phyloP scores from a whole-genome alignment of 1,140 invertebrate species.

The Hesperophylax magnus region DNA sequence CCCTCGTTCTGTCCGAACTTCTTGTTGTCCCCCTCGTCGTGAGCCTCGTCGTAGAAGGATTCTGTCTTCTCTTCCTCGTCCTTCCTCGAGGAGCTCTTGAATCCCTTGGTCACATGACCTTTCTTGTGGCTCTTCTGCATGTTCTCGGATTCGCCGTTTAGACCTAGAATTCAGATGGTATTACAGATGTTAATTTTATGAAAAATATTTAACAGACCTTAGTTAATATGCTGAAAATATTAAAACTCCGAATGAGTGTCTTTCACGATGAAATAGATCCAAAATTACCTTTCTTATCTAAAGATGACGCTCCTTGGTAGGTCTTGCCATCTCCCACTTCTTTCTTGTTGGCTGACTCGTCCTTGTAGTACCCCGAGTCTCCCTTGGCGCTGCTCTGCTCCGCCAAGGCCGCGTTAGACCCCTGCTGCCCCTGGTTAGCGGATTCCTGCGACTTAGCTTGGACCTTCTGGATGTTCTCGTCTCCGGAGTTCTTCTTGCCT shows the following conservation, averaged over 20 bases:
- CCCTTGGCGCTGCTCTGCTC: slow-evolving; percentile 70
- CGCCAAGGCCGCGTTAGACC: slow-evolving; percentile 68
- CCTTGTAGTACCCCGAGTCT: slow-evolving; percentile 72
- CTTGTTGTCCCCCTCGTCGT: slow-evolving; percentile 74
- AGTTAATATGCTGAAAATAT: too few relatives aligned
- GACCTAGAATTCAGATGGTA: slow-evolving; percentile 55
- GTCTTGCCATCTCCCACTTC: slow-evolving; percentile 71
- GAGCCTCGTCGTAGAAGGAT: slow-evolving; percentile 77
- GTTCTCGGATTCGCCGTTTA: slow-evolving; percentile 70
- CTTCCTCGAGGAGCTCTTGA: slow-evolving; percentile 76
- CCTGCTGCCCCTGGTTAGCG: slow-evolving; percentile 70
- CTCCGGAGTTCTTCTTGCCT: slow-evolving; percentile 70
- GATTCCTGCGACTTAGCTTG: slow-evolving; percentile 70
- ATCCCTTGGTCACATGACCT: slow-evolving; percentile 76
- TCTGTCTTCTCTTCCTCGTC: slow-evolving; percentile 78
- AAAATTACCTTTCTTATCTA: slow-evolving; percentile 70
- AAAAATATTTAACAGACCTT: too few relatives aligned
- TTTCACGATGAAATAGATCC: too few relatives aligned
- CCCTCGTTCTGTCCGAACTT: slow-evolving; percentile 70
- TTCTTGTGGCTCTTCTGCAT: slow-evolving; percentile 75
- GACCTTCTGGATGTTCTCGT: slow-evolving; percentile 69
- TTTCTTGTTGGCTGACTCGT: slow-evolving; percentile 72
- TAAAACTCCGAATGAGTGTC: too few relatives aligned
- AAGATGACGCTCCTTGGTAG: slow-evolving; percentile 71
- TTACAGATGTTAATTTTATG: too few relatives aligned